These are phyloP conservation scores for Aphodius sticticus DNA, from an alignment of 2,888 invertebrate genomes.

Conservation along the genomic window DNA sequence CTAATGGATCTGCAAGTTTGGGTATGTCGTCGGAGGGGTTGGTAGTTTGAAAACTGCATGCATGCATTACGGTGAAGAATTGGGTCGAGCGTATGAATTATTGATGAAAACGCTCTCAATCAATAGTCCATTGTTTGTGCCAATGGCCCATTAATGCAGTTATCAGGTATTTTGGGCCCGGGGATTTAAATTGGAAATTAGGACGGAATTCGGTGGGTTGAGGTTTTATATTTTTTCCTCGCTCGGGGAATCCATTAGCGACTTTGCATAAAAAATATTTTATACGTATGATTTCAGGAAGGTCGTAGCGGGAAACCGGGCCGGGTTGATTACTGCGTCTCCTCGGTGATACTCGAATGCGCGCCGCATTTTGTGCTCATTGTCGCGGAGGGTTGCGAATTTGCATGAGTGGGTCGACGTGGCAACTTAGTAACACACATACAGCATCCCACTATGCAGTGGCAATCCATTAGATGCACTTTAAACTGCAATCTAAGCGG, in stretches of 20 bases:
- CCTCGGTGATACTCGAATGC: too few relatives aligned
- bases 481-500: slow-evolving; percentile 49
- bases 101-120: slow-evolving; percentile 18
- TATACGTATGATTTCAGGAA: not conserved
- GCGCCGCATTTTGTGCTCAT: not conserved
- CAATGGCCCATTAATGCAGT: slow-evolving; percentile 23
- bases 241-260: slow-evolving; percentile 6
- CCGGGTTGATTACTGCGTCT: too few relatives aligned
- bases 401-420: slow-evolving; percentile 29
- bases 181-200: slow-evolving; percentile 24
- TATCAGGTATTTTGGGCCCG: slow-evolving; percentile 19
- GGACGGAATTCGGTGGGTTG: slow-evolving; percentile 10
- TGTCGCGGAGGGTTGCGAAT: slow-evolving; percentile 15
- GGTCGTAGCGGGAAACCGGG: not conserved
- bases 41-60: slow-evolving; percentile 10
- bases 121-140: slow-evolving; percentile 25
- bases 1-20: slow-evolving; percentile 6
- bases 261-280: not conserved
- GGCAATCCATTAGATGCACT: slow-evolving; percentile 51
- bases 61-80: slow-evolving; percentile 12
- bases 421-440: slow-evolving; percentile 32
- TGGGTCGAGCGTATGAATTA: slow-evolving; percentile 19
- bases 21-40: not conserved
- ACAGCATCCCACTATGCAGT: slow-evolving; percentile 32
- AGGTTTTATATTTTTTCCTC: slow-evolving; percentile 8